phyloP scores from a whole-genome alignment of 2,888 invertebrate genomes.

The Mythimna loreyi region DNA sequence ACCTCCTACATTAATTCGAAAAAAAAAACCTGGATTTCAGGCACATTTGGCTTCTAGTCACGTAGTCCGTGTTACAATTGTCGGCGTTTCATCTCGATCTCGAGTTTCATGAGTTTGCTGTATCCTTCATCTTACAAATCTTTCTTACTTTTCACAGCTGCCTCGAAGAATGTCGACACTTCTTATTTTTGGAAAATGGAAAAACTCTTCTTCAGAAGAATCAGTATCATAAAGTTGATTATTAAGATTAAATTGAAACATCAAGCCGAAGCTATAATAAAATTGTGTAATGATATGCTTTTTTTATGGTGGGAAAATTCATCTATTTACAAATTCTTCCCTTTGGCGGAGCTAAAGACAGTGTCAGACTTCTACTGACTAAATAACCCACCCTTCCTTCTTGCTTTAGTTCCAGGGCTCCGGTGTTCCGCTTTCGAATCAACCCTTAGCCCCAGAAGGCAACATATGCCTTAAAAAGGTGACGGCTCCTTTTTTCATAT shows the following conservation, averaged over 20 bases:
- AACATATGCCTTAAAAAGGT: no score
- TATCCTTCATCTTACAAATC: constrained; percentile 61
- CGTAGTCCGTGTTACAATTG: constrained; percentile 63
- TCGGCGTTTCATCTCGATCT: constrained; percentile 64
- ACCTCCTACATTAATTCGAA: constrained; percentile 18
- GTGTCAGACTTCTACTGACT: no score
- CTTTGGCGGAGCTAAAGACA: no score
- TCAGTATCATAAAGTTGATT: background rate
- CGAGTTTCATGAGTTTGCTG: constrained; percentile 63
- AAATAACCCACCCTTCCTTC: no score
- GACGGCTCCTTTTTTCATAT: no score
- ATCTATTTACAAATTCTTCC: no score
- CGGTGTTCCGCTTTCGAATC: no score
- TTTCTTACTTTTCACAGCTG: constrained; percentile 59
- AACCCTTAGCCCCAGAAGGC: no score
- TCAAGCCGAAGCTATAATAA: background rate
- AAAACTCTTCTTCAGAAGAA: constrained; percentile 12
- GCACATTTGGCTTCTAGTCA: constrained; percentile 60
- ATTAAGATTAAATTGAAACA: background rate
- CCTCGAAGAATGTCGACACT: constrained; percentile 40
- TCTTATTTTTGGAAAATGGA: constrained; percentile 14
- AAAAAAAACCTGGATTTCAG: constrained; percentile 42
- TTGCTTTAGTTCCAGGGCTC: no score
- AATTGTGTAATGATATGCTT: no score
- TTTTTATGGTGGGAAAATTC: no score